Base-by-base conservation (phyloP, 2,797 vertebrate genomes). In the Periophthalmus magnuspinnatus region DNA sequence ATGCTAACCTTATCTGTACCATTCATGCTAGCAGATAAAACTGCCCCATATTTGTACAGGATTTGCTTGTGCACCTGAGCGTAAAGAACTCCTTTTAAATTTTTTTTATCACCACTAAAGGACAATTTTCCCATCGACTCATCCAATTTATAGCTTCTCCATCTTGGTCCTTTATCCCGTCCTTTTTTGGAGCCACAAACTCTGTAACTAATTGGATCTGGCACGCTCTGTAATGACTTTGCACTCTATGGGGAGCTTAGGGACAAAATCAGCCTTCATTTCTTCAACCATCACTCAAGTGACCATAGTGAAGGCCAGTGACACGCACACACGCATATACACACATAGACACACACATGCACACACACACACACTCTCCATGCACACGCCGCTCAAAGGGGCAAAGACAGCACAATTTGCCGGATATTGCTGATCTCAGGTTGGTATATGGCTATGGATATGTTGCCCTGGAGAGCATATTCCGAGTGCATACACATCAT, bases 141-240 rank as follows among this genome's bases (percentile, higher is more conserved):
- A 70, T 81, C 66, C 81, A 81, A 83, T 88, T 84, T 81, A 78
- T 70, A 75, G 67, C 71, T 54, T 74, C 79, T 85, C 73, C 74
- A 71, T 86, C 86, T 66, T 68, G 67, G 78, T 61, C 67, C 76
- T 71, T 79, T 79, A 62, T 74, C 72, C 74, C 59, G 59, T 76
- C 75, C 70, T 83, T 85, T 77, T 85, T 81, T 17, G 58, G 68
- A 82, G 86, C 89, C 81, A 78, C 81, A 88, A 87, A 89, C 83
- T 83, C 87, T 88, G 86, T 86, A 88, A 87, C 89, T 91, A 92
- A 92, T 92, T 91, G 88, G 86, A 90, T 91, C 88, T 90, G 90
- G 87, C 90, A 84, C 78, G 85, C 76, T 84, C 88, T 87, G 81
- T 91, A 91, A 91, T 92, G 91, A 90, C 88, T 91, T 86, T 87